Base-by-base conservation (phyloP, 2,888 invertebrate species). In the Aporophyla nigra region DNA sequence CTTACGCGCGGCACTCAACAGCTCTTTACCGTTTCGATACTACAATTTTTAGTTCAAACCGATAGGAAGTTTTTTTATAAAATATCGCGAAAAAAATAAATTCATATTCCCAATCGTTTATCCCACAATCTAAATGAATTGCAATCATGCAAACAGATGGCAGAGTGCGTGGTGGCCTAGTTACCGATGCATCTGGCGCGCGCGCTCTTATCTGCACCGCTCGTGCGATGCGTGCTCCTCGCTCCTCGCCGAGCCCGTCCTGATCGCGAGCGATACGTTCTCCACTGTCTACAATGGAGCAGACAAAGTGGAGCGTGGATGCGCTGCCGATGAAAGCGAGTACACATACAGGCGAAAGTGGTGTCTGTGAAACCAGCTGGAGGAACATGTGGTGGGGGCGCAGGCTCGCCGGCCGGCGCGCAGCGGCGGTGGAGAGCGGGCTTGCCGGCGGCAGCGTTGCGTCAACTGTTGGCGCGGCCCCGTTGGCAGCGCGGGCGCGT, bases 81-180 rank as follows among this genome's bases (percentile, higher is more conserved):
- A 80, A 73, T 54, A 73, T 76, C 70, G 59, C 68, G 71, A 63
- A 63, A 77, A 77, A 81, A 78, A 65, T 43, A 10, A 58, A 67
- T 68, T 79, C 40, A 58, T 70, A 71, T 67, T 82, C 71, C 27
- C 66, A 68, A 78, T 70, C 58, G 76, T 68, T 58, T 74, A 78
- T 71, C 58, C 27, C 33, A 74, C 82, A 86, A 88, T 90, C 85
- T 88, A 89, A 87, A 89, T 88, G 85, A 84, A 89, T 87, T 91
- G 92, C 93, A 93, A 90, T 92, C 90, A 89, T 90, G 91, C 92
- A 92, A 92, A 92, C 92, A 93, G 91, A 93, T 91, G 94, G 94
- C 93, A 92, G 93, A 94, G 94, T 93, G 92, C 92, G 93, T 91
- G 90, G 91, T 93, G 95, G 91, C 94, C 95, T 93, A 95, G 95